Percentiles rank a stretch among this genome's conserved stretches.
Conservation (phyloP, 2,888 invertebrate genomes). For the Mechanitis messenoides region DNA sequence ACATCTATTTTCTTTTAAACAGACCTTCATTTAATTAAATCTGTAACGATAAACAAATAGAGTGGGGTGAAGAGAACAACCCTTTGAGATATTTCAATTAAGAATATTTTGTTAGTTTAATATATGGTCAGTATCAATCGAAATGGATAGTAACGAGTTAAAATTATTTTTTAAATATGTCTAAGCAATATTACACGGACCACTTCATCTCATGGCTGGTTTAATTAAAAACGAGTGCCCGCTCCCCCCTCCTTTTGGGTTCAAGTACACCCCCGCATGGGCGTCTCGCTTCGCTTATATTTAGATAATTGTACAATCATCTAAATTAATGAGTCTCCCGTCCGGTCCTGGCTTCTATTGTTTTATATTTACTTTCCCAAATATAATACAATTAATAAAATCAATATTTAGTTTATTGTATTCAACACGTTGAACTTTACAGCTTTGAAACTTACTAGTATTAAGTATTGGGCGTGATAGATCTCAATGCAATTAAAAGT, state of each 20-base stretch:
- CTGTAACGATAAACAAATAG: constrained; percentile 73
- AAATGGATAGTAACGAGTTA: constrained; percentile 29
- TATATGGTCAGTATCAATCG: constrained; percentile 19
- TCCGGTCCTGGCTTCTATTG: constrained; percentile 71
- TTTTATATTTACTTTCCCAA: constrained; percentile 63
- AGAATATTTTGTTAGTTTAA: constrained; percentile 6
- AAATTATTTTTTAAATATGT: constrained; percentile 75
- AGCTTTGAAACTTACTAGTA: no score
- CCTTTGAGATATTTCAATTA: constrained; percentile 48
- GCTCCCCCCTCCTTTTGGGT: constrained; percentile 70
- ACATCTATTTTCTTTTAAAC: constrained; percentile 74
- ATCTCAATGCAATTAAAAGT: constrained; percentile 76
- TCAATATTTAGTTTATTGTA: constrained; percentile 52
- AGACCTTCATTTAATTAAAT: constrained; percentile 74
- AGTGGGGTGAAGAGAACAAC: constrained; percentile 54
- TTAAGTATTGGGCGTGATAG: constrained; percentile 46
- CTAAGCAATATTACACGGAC: constrained; percentile 76
- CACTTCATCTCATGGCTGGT: constrained; percentile 76
- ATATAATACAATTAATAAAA: constrained; percentile 58
- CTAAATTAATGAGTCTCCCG: constrained; percentile 77
- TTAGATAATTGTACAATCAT: constrained; percentile 78
- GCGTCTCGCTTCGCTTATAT: constrained; percentile 75
- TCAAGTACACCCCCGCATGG: constrained; percentile 67
- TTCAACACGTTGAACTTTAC: constrained; percentile 19
- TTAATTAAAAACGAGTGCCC: constrained; percentile 78